phyloP scores from a whole-genome alignment of 2,888 invertebrate genomes.

The Sisyra terminalis region DNA sequence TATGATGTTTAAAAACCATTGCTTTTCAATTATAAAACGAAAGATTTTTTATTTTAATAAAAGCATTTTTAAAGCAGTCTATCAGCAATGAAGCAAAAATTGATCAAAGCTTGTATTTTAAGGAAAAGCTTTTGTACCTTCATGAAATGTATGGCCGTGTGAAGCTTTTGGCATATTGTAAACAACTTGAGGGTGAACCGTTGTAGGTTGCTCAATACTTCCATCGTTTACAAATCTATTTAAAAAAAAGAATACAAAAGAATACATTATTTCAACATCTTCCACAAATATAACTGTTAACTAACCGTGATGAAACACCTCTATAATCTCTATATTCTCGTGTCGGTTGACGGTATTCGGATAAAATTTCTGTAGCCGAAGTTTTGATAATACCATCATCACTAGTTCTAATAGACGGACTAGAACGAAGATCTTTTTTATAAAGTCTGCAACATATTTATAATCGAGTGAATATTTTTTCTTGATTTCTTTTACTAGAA shows the following conservation, averaged over 20 bases:
- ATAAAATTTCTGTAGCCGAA: constrained; percentile 34
- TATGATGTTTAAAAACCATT: no score
- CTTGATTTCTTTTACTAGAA: constrained; percentile 1
- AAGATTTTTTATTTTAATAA: no score
- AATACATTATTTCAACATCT: constrained; percentile 12
- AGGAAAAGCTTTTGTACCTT: constrained; percentile 5
- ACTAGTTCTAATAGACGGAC: constrained; percentile 15
- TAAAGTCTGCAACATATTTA: not conserved
- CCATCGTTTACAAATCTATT: constrained; percentile 13
- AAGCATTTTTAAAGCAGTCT: no score
- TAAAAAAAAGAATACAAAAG: constrained; percentile 18
- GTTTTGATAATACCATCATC: constrained; percentile 28
- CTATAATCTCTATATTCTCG: constrained; percentile 35
- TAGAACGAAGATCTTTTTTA: constrained; percentile 11
- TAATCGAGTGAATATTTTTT: constrained; percentile 4
- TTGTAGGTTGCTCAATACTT: constrained; percentile 24
- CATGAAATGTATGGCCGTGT: constrained; percentile 17
- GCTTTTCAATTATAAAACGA: no score
- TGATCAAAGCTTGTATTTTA: no score
- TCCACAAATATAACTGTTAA: not conserved
- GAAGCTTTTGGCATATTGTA: constrained; percentile 37
- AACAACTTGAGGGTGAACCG: constrained; percentile 38
- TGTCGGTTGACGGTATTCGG: constrained; percentile 34
- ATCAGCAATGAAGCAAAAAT: no score
- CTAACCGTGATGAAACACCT: constrained; percentile 10